These are phyloP conservation scores for Macaca nemestrina DNA, from an alignment of 2,113 vertebrate genomes.

Conservation along the genomic window DNA sequence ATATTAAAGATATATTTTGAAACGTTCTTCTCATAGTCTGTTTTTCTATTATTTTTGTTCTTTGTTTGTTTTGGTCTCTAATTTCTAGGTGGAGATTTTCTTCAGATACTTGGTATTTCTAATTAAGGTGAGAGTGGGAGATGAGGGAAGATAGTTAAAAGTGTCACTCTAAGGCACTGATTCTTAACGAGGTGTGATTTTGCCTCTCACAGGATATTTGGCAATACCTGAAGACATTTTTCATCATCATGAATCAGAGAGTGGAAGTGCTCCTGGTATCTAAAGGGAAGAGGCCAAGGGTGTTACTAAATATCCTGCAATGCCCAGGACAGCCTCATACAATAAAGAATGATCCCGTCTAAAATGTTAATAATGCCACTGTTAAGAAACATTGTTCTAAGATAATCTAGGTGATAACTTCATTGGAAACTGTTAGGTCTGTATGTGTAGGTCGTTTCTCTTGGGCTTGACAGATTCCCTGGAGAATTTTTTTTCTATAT, in stretches of 20 bases:
- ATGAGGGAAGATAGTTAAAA: not conserved
- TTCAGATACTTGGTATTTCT: not conserved
- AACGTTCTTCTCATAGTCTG: not conserved
- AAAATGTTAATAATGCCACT: not conserved
- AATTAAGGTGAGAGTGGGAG: not conserved
- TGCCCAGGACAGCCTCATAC: accelerated
- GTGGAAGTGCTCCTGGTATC: not conserved
- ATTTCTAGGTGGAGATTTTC: not conserved
- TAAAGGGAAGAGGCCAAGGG: not conserved
- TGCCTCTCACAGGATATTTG: not conserved
- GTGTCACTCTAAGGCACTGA: not conserved
- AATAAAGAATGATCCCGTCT: not conserved
- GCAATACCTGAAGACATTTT: not conserved
- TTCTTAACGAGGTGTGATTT: not conserved
- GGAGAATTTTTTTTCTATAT: not conserved
- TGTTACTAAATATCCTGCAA: not conserved
- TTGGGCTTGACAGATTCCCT: not conserved
- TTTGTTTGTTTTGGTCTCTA: not conserved
- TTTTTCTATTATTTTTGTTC: not conserved
- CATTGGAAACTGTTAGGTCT: not conserved
- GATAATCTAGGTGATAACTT: not conserved
- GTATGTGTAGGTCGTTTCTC: not conserved
- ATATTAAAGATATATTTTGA: not conserved
- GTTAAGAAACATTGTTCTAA: not conserved
- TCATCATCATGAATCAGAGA: not conserved